Percentiles rank a stretch among this genome's conserved stretches.
Conservation (phyloP, 2,113 vertebrate genomes). For the Campylomormyrus numenius region DNA sequence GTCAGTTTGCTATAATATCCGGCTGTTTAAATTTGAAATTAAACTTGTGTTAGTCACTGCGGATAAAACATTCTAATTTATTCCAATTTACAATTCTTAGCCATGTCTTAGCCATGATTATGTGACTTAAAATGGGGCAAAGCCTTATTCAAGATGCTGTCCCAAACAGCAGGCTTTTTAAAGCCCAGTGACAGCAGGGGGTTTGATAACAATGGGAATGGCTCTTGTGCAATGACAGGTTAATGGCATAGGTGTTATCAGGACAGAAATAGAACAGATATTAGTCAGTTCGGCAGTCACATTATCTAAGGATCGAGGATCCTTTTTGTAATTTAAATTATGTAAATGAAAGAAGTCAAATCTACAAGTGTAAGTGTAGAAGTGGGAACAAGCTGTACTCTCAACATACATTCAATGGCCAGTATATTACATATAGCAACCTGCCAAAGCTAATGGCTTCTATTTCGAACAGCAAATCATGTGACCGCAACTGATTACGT, state of each 20-base stretch:
- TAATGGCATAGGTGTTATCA: not conserved
- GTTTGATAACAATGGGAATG: not conserved
- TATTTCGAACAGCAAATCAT: not conserved
- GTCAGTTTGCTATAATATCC: not conserved
- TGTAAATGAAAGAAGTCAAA: not conserved
- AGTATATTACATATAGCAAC: not conserved
- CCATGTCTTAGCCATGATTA: not conserved
- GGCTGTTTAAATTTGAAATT: not conserved
- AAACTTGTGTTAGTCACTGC: not conserved
- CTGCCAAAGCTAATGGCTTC: not conserved
- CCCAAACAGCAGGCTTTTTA: not conserved
- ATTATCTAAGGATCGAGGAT: not conserved
- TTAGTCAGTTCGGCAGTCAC: not conserved
- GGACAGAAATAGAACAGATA: not conserved
- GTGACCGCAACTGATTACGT: not conserved
- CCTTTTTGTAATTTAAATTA: not conserved
- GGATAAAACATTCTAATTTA: not conserved
- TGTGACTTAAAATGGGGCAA: not conserved
- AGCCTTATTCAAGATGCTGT: not conserved
- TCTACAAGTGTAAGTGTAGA: not conserved
- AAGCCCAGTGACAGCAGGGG: not conserved
- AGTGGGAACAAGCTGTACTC: not conserved
- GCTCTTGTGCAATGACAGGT: not conserved
- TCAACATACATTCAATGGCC: not conserved
- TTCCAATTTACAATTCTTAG: not conserved